Conservation (phyloP, 2,888 invertebrate genomes). For the Morinoia aosen region DNA sequence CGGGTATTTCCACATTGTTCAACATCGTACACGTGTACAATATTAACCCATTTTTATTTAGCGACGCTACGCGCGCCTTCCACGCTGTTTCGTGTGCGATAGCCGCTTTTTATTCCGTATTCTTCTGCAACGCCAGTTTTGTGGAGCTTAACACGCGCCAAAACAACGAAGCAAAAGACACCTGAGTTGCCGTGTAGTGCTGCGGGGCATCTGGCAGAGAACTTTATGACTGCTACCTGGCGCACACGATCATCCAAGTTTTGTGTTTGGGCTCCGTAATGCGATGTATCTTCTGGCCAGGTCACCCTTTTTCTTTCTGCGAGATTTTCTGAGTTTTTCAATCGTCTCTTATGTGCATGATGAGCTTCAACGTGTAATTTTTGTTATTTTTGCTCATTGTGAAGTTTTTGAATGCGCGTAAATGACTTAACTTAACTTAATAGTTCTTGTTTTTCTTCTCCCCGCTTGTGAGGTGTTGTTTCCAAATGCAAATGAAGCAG, state of each 20-base stretch:
- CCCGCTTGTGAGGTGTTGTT: neutral
- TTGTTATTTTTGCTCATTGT: neutral
- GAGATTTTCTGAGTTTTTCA: neutral
- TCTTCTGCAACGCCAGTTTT: neutral
- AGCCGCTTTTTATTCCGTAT: neutral
- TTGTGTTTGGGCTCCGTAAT: neutral
- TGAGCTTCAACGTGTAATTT: neutral
- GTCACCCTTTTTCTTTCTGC: neutral
- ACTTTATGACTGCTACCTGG: neutral
- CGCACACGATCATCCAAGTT: neutral
- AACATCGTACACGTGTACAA: neutral
- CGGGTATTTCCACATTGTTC: neutral
- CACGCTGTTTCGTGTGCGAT: neutral
- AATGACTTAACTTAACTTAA: too few species aligned
- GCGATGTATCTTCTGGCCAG: neutral
- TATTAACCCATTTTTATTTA: neutral
- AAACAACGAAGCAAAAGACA: neutral
- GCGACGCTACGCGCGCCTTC: neutral
- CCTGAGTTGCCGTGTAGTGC: neutral
- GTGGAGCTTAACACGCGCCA: neutral
- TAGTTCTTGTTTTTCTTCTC: neutral
- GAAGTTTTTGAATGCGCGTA: neutral
- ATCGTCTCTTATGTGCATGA: neutral
- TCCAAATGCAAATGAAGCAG: neutral
- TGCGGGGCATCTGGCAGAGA: neutral